phyloP scores from a whole-genome alignment of 2,888 invertebrate species.

The Lochmaea capreae region DNA sequence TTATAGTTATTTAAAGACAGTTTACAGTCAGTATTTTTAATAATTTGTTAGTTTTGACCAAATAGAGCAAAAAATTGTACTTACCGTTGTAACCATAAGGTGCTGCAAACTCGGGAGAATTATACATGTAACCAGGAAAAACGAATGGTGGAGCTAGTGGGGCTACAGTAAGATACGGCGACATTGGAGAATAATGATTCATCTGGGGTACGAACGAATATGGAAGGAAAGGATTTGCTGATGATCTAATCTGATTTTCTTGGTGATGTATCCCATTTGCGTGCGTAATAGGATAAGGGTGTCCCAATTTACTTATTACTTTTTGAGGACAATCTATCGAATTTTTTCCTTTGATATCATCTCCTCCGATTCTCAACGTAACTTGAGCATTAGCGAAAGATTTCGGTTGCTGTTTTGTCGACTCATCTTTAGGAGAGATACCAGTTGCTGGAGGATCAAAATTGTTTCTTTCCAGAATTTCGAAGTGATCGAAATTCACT shows the following conservation, averaged over 20 bases:
- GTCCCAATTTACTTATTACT: not conserved
- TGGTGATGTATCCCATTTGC: not conserved
- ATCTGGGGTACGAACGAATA: constrained; percentile 3
- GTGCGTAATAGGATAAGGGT: not conserved
- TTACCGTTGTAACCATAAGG: constrained; percentile 24
- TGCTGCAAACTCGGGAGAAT: constrained; percentile 41
- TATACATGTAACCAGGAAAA: constrained; percentile 41
- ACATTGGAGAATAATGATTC: not conserved
- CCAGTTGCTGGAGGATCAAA: constrained; percentile 42
- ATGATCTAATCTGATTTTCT: not conserved
- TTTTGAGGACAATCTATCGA: constrained; percentile 25
- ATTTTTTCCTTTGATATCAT: constrained; percentile 45
- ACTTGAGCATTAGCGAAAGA: constrained; percentile 57
- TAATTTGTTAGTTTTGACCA: too few relatives aligned
- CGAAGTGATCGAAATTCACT: constrained; percentile 56
- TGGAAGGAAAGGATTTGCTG: constrained; percentile 2
- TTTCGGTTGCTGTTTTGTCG: constrained; percentile 38
- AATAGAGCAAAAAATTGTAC: not conserved
- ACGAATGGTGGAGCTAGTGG: constrained; percentile 16
- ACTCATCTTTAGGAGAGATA: constrained; percentile 8
- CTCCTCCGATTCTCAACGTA: constrained; percentile 52
- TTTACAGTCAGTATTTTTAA: too few relatives aligned
- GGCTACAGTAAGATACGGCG: constrained; percentile 25
- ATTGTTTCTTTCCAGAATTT: constrained; percentile 56
- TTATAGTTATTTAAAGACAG: too few relatives aligned